These are phyloP conservation scores for Saccostrea glomerata DNA, from an alignment of 1,140 invertebrate species.

Conservation along the genomic window DNA sequence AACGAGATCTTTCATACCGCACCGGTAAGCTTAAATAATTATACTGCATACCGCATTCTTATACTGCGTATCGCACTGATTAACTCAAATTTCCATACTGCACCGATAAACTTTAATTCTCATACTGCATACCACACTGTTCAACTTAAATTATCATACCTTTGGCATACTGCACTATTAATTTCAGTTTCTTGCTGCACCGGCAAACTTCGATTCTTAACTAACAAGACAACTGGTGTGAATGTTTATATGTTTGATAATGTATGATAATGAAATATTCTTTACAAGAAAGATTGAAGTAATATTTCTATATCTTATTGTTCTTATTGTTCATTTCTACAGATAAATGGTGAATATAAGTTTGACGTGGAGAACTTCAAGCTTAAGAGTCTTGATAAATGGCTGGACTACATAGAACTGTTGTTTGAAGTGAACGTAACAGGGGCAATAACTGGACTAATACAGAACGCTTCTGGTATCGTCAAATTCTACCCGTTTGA, in stretches of 20 bases:
- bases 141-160: too few relatives aligned
- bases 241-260: too few relatives aligned
- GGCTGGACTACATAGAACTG: conserved; percentile 53
- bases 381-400: conserved; percentile 54
- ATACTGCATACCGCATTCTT: too few relatives aligned
- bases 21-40: background rate
- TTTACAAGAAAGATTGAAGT: background rate
- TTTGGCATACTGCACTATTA: too few relatives aligned
- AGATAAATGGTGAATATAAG: conserved; percentile 67
- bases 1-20: background rate
- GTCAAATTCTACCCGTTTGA: conserved; percentile 55
- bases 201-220: too few relatives aligned
- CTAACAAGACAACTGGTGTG: too few relatives aligned
- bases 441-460: conserved; percentile 65
- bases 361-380: conserved; percentile 60
- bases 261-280: too few relatives aligned
- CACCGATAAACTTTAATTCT: too few relatives aligned
- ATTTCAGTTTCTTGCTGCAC: too few relatives aligned
- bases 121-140: too few relatives aligned
- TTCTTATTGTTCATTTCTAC: conserved; percentile 13
- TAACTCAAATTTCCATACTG: too few relatives aligned
- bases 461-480: conserved; percentile 53
- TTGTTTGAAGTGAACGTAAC: conserved; percentile 68
- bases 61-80: too few relatives aligned
- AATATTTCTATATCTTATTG: background rate